Evolutionary conservation across 2,797 vertebrate genomes (phyloP).

Genomic region (Etheostoma nigrum): DNA sequence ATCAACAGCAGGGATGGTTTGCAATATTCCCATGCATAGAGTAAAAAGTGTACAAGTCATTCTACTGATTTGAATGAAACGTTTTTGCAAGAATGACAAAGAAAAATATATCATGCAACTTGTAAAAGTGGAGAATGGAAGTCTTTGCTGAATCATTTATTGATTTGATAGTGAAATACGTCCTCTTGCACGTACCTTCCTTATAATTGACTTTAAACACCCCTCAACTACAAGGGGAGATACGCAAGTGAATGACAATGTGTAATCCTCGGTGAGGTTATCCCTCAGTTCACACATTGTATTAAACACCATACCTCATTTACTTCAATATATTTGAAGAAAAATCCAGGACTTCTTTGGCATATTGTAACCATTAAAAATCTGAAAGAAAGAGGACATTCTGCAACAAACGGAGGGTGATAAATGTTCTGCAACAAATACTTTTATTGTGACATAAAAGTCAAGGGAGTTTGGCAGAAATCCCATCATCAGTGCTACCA

Average conservation of each 20-base stretch:
- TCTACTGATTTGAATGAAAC: slow-evolving; percentile 41
- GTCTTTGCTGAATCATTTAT: slow-evolving; percentile 47
- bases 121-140: slow-evolving; percentile 33
- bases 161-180: slow-evolving; percentile 74
- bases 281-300: slow-evolving; percentile 22
- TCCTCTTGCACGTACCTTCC: slow-evolving; percentile 41
- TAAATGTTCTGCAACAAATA: slow-evolving; percentile 34
- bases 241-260: slow-evolving; percentile 54
- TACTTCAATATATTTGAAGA: slow-evolving; percentile 16
- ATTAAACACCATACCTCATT: slow-evolving; percentile 43
- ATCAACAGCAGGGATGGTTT: slow-evolving; percentile 33
- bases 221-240: slow-evolving; percentile 65
- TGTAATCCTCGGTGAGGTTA: slow-evolving; percentile 22
- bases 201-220: slow-evolving; percentile 63
- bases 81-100: slow-evolving; percentile 30
- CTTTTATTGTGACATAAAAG: slow-evolving; percentile 42
- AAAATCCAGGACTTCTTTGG: slow-evolving; percentile 11
- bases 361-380: slow-evolving; percentile 18
- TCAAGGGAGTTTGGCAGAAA: slow-evolving; percentile 13
- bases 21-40: slow-evolving; percentile 15
- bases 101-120: slow-evolving; percentile 13
- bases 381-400: neutral
- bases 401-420: slow-evolving; percentile 24
- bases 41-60: slow-evolving; percentile 25
- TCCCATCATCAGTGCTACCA: neutral